A percentile compares a stretch with the other conserved stretches of the same genome.
Evolutionary conservation across 2,797 vertebrate genomes (phyloP).

Genomic region (Aphelocoma californica): DNA sequence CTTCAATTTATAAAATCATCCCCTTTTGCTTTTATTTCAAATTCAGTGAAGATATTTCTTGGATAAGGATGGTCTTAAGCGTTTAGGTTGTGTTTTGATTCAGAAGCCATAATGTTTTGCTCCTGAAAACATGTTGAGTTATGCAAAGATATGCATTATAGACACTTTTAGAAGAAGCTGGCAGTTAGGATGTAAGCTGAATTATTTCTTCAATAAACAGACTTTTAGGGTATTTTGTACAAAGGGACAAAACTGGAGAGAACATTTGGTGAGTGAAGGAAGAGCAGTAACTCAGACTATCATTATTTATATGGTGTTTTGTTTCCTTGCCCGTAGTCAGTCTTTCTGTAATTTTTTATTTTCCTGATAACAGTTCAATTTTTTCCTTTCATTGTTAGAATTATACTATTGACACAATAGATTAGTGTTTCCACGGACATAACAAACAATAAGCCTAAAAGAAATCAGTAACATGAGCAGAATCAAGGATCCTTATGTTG

Average conservation of each 20-base stretch:
- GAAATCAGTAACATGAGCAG: neutral
- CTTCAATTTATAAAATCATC: neutral
- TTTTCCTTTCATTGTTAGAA: neutral
- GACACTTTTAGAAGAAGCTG: slow-evolving; percentile 24
- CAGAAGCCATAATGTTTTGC: neutral
- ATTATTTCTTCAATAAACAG: slow-evolving; percentile 34
- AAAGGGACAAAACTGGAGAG: neutral
- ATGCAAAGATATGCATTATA: slow-evolving; percentile 7
- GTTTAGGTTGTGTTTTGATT: neutral
- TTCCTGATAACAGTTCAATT: neutral
- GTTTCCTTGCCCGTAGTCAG: neutral
- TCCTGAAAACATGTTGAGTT: neutral
- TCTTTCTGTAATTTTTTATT: neutral
- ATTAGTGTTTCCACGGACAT: neutral
- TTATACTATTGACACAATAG: neutral
- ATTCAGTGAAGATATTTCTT: neutral
- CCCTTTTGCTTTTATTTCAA: neutral
- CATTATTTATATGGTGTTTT: neutral
- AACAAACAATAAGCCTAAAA: neutral
- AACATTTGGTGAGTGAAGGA: slow-evolving; percentile 11
- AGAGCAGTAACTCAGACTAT: neutral
- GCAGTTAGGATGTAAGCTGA: neutral
- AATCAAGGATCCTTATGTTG: neutral
- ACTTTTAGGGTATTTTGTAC: neutral
- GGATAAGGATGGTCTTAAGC: neutral